These are phyloP conservation scores for Chirona hameri DNA, from an alignment of 2,888 invertebrate species.

Conservation along the genomic window DNA sequence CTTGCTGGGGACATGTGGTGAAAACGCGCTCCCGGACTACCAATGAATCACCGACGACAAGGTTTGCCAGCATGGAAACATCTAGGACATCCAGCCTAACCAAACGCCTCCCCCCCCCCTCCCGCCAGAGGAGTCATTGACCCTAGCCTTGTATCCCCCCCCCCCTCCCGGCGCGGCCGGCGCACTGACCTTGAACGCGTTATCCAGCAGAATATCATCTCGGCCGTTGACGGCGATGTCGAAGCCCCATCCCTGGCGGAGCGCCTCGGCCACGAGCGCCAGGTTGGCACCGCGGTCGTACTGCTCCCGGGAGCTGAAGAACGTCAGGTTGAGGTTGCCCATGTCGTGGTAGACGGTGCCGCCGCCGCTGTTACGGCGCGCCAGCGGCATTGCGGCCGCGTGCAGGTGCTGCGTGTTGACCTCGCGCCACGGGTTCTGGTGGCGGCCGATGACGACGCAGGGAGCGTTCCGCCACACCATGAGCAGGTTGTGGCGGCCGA, in stretches of 20 bases:
- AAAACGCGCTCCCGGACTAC: too few relatives aligned
- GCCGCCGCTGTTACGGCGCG: constrained; percentile 88
- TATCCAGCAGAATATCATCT: constrained; percentile 79
- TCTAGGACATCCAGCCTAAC: too few relatives aligned
- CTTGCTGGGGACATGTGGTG: too few relatives aligned
- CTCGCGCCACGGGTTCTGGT: constrained; percentile 96
- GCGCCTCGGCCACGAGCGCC: constrained; percentile 74
- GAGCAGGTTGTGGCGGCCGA: constrained; percentile 75
- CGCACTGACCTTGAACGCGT: constrained; percentile 61
- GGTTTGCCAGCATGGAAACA: too few relatives aligned
- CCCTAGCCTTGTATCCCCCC: too few relatives aligned
- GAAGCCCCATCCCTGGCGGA: constrained; percentile 77
- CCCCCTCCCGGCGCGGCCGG: background rate
- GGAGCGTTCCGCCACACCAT: constrained; percentile 91
- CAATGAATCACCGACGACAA: too few relatives aligned
- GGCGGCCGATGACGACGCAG: constrained; percentile 90
- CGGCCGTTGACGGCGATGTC: constrained; percentile 71
- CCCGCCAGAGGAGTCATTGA: too few relatives aligned
- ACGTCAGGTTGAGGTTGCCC: constrained; percentile 88
- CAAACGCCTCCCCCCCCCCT: too few relatives aligned
- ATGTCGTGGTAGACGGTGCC: constrained; percentile 95
- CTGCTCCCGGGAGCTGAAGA: constrained; percentile 76
- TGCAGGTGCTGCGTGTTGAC: constrained; percentile 68
- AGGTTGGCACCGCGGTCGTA: constrained; percentile 86
- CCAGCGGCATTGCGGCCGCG: constrained; percentile 67